A percentile compares a stretch with the other conserved stretches of the same genome.
These are phyloP conservation scores for Himalopsyche kuldschensis DNA, from an alignment of 2,888 invertebrate genomes.

Conservation along the genomic window DNA sequence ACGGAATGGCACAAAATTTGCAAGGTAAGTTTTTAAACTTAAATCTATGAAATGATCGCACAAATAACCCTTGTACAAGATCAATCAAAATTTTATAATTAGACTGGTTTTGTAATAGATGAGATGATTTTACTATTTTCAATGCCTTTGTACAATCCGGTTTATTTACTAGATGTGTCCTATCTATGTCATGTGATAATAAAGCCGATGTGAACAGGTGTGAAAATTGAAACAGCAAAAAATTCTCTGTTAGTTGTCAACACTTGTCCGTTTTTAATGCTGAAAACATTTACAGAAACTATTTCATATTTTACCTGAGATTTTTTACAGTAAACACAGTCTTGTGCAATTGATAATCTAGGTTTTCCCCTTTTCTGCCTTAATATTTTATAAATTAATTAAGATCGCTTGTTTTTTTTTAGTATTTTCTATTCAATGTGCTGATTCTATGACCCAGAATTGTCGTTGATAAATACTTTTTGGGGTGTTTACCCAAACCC, in stretches of 20 bases:
- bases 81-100: neutral
- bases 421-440: too few species aligned
- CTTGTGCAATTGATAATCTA: too few species aligned
- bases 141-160: neutral
- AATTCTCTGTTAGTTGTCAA: too few species aligned
- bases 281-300: neutral
- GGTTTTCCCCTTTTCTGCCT: too few species aligned
- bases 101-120: neutral
- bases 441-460: too few species aligned
- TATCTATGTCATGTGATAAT: neutral
- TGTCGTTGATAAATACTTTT: too few species aligned
- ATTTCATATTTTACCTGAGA: neutral
- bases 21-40: neutral
- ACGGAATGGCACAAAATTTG: neutral
- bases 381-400: too few species aligned
- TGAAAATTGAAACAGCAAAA: neutral
- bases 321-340: too few species aligned
- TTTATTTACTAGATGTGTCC: neutral
- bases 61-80: neutral
- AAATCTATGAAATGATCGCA: neutral
- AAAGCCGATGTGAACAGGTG: neutral
- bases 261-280: too few species aligned
- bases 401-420: too few species aligned
- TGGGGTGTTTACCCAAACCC: too few species aligned
- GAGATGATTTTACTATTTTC: neutral